These are phyloP conservation scores for Urocynchramus pylzowi DNA, from an alignment of 2,113 vertebrate species.

Conservation along the genomic window DNA sequence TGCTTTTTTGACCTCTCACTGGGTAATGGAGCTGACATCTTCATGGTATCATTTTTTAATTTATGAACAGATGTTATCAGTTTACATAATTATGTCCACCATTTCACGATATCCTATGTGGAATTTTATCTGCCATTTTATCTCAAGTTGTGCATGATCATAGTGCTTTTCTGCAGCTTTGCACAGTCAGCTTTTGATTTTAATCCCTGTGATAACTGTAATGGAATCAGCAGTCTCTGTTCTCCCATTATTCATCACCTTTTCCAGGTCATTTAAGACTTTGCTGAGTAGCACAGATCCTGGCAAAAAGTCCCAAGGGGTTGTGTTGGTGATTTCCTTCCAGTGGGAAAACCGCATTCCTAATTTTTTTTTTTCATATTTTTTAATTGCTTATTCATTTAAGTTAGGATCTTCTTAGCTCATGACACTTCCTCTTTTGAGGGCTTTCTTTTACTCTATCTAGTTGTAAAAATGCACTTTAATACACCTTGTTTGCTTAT, in stretches of 20 bases:
- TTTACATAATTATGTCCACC: not conserved
- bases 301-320: not conserved
- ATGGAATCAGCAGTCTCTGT: constrained; percentile 20
- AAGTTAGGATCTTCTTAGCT: not conserved
- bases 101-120: not conserved
- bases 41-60: not conserved
- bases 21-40: not conserved
- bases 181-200: constrained; percentile 37
- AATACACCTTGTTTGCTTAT: not conserved
- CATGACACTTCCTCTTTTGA: not conserved
- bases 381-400: not conserved
- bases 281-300: constrained; percentile 6
- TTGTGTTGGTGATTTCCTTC: not conserved
- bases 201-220: not conserved
- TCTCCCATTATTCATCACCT: constrained; percentile 31
- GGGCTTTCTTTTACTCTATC: not conserved
- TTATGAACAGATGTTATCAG: not conserved
- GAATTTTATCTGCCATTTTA: not conserved
- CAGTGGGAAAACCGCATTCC: not conserved
- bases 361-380: not conserved
- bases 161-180: not conserved
- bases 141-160: not conserved
- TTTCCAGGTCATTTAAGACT: constrained; percentile 40
- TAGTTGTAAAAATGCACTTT: not conserved
- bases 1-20: not conserved